Evolutionary conservation across 2,113 vertebrate genomes (phyloP), one percentile per base, ranked within the genome.

Genomic region (Bolborhynchus lineola): DNA sequence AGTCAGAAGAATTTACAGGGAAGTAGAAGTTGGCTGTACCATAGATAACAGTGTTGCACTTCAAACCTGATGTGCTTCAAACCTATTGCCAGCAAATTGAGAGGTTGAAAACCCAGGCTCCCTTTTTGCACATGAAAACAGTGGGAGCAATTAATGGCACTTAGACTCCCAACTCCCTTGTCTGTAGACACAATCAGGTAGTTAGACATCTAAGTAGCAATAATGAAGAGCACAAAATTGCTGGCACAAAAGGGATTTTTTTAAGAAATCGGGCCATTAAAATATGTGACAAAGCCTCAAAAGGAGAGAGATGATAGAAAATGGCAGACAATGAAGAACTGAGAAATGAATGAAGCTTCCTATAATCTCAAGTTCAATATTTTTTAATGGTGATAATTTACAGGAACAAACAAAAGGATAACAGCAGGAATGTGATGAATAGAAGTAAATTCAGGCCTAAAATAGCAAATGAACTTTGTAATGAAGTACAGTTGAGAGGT

Each of bases 331-430:
- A 42, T 31, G 37, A 89, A 78, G 21, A 88, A 75, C 12, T 12
- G 39, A 86, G 37, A 92, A 92, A 86, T 24, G 11, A n/a, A 52
- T 44, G 5, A 86, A 89, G 62, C 82, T 94, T 97, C 93, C 64
- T 80, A 59, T 55, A 92, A 76, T 84, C 9, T 49, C 44, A 80
- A 50, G 64, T 91, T 95, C 68, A 91, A 91, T 53, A 86, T 88
- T 88, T 91, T 87, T 77, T 31, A 90, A 90, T 74, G 76, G 39
- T 33, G 89, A 86, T 95, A 88, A 88, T 92, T 97, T 97, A 90
- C 47, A 96, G 63, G 90, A 95, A 90, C n/a, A 96, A 97, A 86
- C 84, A 97, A 79, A 67, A 85, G 70, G 70, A 81, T 86, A 96
- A 96, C 82, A 96, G 85, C 29, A 33, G 6, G 79, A 69, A 87